Evolutionary conservation across 2,113 vertebrate species (phyloP), one percentile per base, ranked within the genome.

Genomic region (Gambusia holbrooki): DNA sequence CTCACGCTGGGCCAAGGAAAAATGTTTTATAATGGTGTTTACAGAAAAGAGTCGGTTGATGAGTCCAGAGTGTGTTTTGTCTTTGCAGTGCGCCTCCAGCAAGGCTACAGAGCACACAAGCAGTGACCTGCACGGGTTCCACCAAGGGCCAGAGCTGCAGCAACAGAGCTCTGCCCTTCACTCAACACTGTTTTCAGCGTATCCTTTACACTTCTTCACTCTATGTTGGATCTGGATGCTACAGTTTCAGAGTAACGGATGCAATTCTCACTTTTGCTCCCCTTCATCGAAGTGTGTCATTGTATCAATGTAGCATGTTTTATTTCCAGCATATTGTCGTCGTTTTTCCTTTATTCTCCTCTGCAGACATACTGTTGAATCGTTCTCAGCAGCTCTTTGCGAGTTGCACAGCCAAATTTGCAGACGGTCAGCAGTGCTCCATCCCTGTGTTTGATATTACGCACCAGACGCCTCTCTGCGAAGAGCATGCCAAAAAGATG

Each of bases 401-500:
- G 70, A 99, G 98, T 88, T 99, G 98, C 90, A 99, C 98, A 6
- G 98, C 98, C 94, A 97, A 95, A 94, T 99, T 99, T 88, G 98
- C 98, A 9, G 98, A 99, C 69, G 98, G 98, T 71, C 98, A 99
- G 76, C 98, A 99, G 92, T 99, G 98, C 86, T 97, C 97, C 69
- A 95, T 99, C 92, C 98, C 98, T 10, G 98, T 99, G 87, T 99
- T 99, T 88, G 98, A 99, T 91, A 97, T 99, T 91, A 99, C 96
- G 22, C 98, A 99, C 92, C 98, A 99, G 94, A 99, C 98, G 22
- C 98, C 98, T 86, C 95, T 99, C 82, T 99, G 98, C 0, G 97
- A 99, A 92, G 98, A 99, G 93, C 98, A 99, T 94, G 98, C 98
- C 96, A 98, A 99, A 96, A 99, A 99, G 94, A 99, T 99, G 98